Percentiles rank a stretch among this genome's conserved stretches.
These are phyloP conservation scores for Dendrolimus punctatus DNA, from an alignment of 1,140 invertebrate genomes.

Conservation along the genomic window DNA sequence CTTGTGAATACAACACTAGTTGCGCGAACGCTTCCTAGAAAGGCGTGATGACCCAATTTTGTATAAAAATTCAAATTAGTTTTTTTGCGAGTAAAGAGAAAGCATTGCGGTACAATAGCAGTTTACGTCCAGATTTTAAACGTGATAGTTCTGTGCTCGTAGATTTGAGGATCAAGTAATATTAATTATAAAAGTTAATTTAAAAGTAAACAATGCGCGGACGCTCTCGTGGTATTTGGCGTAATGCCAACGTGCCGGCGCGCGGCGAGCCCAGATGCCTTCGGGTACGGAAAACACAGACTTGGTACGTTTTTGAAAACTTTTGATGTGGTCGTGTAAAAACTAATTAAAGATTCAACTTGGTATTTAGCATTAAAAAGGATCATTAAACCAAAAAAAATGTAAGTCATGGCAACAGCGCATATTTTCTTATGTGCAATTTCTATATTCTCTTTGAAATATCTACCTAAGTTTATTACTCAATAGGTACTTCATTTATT, in stretches of 20 bases:
- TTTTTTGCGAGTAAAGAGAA: constrained; percentile 63
- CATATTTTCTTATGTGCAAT: no score
- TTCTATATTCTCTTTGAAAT: no score
- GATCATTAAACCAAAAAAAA: no score
- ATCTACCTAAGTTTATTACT: no score
- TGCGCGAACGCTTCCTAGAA: constrained; percentile 42
- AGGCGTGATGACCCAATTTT: constrained; percentile 46
- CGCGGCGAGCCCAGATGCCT: constrained; percentile 33
- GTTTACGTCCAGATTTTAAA: constrained; percentile 42
- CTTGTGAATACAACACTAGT: constrained; percentile 14
- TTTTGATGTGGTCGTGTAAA: constrained; percentile 7
- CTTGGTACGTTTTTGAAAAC: constrained; percentile 12
- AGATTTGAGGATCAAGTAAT: constrained; percentile 15
- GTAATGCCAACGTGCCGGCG: constrained; percentile 25
- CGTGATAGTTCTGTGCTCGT: constrained; percentile 48
- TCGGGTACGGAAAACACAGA: constrained; percentile 24
- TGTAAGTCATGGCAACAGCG: no score
- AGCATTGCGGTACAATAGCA: constrained; percentile 36
- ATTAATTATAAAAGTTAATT: constrained; percentile 24
- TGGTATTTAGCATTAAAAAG: no score
- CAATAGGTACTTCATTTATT: no score
- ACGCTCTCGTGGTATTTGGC: constrained; percentile 28
- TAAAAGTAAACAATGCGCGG: constrained; percentile 29
- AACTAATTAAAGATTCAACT: no score
- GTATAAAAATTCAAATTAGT: constrained; percentile 67